phyloP scores from a whole-genome alignment of 2,888 invertebrate genomes.

The Ophion ellenae region DNA sequence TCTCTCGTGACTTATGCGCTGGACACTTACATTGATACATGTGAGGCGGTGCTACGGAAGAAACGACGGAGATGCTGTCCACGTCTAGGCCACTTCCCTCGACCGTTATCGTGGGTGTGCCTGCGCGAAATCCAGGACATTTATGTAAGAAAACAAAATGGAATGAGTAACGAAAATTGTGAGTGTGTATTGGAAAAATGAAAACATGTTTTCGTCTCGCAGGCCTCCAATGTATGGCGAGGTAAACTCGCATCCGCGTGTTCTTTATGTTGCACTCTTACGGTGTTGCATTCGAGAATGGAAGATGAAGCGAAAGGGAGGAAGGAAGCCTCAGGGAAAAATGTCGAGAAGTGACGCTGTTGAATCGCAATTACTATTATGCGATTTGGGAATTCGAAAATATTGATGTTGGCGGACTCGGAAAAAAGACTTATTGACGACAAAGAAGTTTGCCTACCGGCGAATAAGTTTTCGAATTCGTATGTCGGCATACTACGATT shows the following conservation, averaged over 20 bases:
- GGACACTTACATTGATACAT: constrained; percentile 89
- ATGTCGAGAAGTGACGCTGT: background rate
- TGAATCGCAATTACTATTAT: background rate
- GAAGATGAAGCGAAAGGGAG: constrained; percentile 1
- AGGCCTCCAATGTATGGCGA: background rate
- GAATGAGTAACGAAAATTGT: constrained; percentile 32
- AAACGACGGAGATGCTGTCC: constrained; percentile 89
- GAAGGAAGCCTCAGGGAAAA: background rate
- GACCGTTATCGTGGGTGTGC: constrained; percentile 83
- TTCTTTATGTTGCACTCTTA: constrained; percentile 71
- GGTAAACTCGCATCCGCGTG: constrained; percentile 50
- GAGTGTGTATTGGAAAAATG: constrained; percentile 19
- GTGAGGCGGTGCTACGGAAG: constrained; percentile 88
- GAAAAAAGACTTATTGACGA: too few species aligned
- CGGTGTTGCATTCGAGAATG: constrained; percentile 32
- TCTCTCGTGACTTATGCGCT: constrained; percentile 67
- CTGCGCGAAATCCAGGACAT: constrained; percentile 81
- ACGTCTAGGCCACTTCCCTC: constrained; percentile 88
- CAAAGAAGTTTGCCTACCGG: too few species aligned
- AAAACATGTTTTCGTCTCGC: constrained; percentile 16
- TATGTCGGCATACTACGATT: too few species aligned
- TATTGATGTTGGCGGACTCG: too few species aligned
- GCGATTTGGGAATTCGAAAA: too few species aligned
- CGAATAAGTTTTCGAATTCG: too few species aligned
- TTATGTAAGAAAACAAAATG: constrained; percentile 66